Evolutionary conservation across 2,888 invertebrate genomes (phyloP).

Genomic region (Frankliniella fusca): DNA sequence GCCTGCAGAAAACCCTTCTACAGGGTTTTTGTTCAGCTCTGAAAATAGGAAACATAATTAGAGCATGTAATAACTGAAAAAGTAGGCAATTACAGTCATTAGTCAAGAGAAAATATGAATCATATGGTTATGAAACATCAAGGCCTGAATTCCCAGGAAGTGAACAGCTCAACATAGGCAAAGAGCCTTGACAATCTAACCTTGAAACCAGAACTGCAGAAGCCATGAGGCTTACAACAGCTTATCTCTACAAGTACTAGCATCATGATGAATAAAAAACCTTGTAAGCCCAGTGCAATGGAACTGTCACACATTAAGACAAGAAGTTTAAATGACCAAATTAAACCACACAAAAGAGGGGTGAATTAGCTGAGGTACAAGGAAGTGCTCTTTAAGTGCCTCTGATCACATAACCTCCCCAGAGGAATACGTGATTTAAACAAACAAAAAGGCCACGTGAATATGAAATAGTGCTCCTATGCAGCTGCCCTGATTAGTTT

Average conservation of each 20-base stretch:
- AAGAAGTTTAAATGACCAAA: neutral
- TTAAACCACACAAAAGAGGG: neutral
- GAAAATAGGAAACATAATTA: slow-evolving; percentile 42
- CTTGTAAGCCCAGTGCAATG: neutral
- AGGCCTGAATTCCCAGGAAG: neutral
- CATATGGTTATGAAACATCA: neutral
- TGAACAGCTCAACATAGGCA: neutral
- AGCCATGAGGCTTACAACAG: neutral
- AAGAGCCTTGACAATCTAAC: slow-evolving; percentile 3
- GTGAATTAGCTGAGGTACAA: neutral
- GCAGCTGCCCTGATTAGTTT: too few species aligned
- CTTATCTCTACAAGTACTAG: too few species aligned
- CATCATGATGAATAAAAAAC: too few species aligned
- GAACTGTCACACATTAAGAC: neutral
- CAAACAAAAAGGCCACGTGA: too few species aligned
- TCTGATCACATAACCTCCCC: neutral
- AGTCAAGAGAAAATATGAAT: neutral
- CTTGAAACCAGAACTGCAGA: neutral
- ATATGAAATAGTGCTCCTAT: too few species aligned
- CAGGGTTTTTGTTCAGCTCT: slow-evolving; percentile 99
- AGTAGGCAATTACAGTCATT: neutral
- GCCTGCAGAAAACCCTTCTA: slow-evolving; percentile 99
- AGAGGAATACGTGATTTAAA: too few species aligned
- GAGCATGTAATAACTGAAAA: neutral
- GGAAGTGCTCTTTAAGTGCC: neutral